Conservation (phyloP, 2,113 vertebrate genomes). For the Paracanthobrama guichenoti region DNA sequence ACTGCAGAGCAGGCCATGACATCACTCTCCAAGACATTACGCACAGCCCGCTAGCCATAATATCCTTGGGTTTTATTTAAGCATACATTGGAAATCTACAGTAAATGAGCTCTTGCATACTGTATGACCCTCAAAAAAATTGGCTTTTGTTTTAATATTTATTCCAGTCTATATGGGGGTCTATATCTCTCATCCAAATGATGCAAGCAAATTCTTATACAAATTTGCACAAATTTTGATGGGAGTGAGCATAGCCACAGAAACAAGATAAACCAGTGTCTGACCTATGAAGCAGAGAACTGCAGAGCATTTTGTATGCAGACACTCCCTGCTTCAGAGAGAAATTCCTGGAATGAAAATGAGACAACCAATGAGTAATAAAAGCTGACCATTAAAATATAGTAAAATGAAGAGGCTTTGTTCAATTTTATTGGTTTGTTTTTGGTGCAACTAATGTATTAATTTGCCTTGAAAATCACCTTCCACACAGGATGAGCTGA, state of each 20-base stretch:
- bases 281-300: constrained; percentile 99
- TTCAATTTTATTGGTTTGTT: constrained; percentile 13
- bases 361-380: constrained; percentile 91
- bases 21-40: constrained; percentile 31
- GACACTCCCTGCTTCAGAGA: constrained; percentile 99
- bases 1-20: constrained; percentile 14
- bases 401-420: constrained; percentile 53
- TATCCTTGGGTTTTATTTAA: constrained; percentile 30
- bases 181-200: constrained; percentile 51
- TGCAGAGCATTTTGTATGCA: constrained; percentile 99
- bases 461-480: constrained; percentile 29
- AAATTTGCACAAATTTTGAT: constrained; percentile 67
- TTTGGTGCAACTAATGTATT: neutral
- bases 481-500: constrained; percentile 33
- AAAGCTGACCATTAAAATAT: constrained; percentile 89
- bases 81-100: constrained; percentile 21
- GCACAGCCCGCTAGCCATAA: constrained; percentile 16
- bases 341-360: constrained; percentile 99
- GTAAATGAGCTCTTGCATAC: constrained; percentile 6
- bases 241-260: constrained; percentile 99
- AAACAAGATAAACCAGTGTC: constrained; percentile 99
- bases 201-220: constrained; percentile 77
- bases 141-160: neutral
- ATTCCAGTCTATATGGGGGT: neutral
- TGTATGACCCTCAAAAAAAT: neutral